Base-by-base conservation (phyloP, 2,888 invertebrate genomes). In the Ennomos erosarius region DNA sequence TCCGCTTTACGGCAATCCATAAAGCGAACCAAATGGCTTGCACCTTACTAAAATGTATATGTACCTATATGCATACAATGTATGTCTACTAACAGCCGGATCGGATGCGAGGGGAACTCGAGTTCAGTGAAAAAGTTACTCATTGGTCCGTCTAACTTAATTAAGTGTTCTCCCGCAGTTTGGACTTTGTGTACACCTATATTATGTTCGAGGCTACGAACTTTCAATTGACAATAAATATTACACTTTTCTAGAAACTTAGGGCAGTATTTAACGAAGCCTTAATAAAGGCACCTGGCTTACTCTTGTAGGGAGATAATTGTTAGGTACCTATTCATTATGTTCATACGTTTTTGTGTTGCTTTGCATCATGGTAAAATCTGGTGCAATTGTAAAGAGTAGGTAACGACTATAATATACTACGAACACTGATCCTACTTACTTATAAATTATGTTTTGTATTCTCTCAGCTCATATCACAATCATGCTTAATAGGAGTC, bases 91-190 rank as follows among this genome's bases (percentile, higher is more conserved):
- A 3, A 26, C 13, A 39, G 35, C 52, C 36, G 42, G 16, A 49
- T 52, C 44, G 9, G 16, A 26, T 58, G 58, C 53, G 57, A 50
- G 53, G 58, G 49, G 49, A 68, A 59, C 62, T 63, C 58, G 55
- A 68, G 60, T 67, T 65, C 66, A 50, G 57, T 67, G 60, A 65
- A 69, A 68, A 69, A 69, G 66, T 69, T 65, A 53, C 59, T 51
- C 68, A 59, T 56, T 54, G 63, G 63, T 60, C 60, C 50, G 55
- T 51, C 58, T 64, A 64, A 67, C 67, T 65, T 57, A 64, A 67
- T 67, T 69, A 67, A 64, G 59, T 62, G 63, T 57, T 63, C 46
- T 61, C 51, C 10, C 52, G 55, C 62, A 51, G 59, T 42, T 26
- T 38, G 48, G 54, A 47, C 63, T 64, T 4, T 62, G 50, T 59